Evolutionary conservation across 1,140 invertebrate genomes (phyloP).

Genomic region (Solen grandis): DNA sequence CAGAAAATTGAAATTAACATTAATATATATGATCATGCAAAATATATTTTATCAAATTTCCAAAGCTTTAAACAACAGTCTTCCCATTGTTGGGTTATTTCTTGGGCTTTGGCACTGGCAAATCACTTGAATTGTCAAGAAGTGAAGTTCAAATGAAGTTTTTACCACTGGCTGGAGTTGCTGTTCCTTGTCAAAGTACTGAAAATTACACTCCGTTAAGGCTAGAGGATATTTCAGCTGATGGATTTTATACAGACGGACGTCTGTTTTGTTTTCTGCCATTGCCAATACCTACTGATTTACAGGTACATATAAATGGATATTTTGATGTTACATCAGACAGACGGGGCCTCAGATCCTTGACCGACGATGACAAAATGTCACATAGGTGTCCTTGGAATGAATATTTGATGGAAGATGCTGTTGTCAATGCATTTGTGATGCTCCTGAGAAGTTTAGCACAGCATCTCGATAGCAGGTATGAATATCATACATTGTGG

Average conservation of each 20-base stretch:
- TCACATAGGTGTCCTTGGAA: conserved; percentile 10
- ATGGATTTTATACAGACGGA: conserved; percentile 21
- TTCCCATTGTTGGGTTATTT: conserved; percentile 1
- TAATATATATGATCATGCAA: no score
- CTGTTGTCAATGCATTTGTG: conserved; percentile 24
- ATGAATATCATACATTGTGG: conserved; percentile 18
- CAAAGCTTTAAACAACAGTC: no score
- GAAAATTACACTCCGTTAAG: background rate
- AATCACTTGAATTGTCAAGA: conserved; percentile 4
- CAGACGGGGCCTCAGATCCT: conserved; percentile 48
- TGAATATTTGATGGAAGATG: conserved; percentile 10
- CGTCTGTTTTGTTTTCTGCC: conserved; percentile 69
- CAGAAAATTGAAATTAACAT: no score
- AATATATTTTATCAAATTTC: no score
- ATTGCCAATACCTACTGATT: conserved; percentile 61
- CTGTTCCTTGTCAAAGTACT: conserved; percentile 3
- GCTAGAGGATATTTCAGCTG: conserved; percentile 4
- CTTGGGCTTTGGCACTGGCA: conserved; percentile 3
- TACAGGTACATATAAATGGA: conserved; percentile 69
- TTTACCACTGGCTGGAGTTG: conserved; percentile 31
- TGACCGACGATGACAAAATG: conserved; percentile 59
- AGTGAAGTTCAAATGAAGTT: background rate
- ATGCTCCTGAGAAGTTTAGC: no score
- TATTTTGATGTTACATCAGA: conserved; percentile 65
- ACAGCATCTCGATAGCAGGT: no score